Evolutionary conservation across 1,140 invertebrate genomes (phyloP), one percentile per base, ranked within the genome.

Genomic region (Drosophila repleta): DNA sequence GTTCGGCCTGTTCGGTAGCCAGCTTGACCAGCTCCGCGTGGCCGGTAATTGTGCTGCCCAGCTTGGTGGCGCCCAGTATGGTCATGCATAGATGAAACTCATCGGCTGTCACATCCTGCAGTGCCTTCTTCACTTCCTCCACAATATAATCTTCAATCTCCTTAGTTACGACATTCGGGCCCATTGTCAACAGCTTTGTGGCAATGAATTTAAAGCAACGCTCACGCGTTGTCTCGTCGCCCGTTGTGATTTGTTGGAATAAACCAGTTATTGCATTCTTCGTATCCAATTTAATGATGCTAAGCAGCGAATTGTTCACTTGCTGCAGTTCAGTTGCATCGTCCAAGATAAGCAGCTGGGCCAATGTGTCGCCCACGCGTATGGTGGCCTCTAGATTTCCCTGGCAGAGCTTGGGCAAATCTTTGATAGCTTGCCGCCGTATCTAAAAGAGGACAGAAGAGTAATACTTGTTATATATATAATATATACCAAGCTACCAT

Each of bases 401-500:
- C 91, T 97, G 97, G 84, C 97, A 98, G 53, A 99, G 93, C 20
- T 93, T 93, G 26, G 97, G 97, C 58, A 99, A 93, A 92, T 98
- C 96, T 93, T 98, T 98, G 69, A 99, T 98, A 6, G 97, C 98
- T 94, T 98, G 97, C 88, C 98, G 98, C 20, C 98, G 93, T 81
- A 98, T 98, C 97, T 98, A 80, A 62, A 93, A 92, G 35, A 8
- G 3, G 60, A 6, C 6, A 24, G 20, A 10, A 41, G 0, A 21
- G 24, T 11, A 49, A 39, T 39, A 13, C 8, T 39, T 46, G 1
- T 15, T 52, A 20, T 37, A 46, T 39, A 41, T 17, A 17, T 41
- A 6, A 41, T 6, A 41, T 6, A 41, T 41, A 41, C 32, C 1
- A 11, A 35, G 39, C n/a, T 41, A 2, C 39, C 39, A 41, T 41